A percentile compares a stretch with the other conserved stretches of the same genome.
Evolutionary conservation across 2,888 invertebrate genomes (phyloP).

Genomic region (Hetaerina titia): DNA sequence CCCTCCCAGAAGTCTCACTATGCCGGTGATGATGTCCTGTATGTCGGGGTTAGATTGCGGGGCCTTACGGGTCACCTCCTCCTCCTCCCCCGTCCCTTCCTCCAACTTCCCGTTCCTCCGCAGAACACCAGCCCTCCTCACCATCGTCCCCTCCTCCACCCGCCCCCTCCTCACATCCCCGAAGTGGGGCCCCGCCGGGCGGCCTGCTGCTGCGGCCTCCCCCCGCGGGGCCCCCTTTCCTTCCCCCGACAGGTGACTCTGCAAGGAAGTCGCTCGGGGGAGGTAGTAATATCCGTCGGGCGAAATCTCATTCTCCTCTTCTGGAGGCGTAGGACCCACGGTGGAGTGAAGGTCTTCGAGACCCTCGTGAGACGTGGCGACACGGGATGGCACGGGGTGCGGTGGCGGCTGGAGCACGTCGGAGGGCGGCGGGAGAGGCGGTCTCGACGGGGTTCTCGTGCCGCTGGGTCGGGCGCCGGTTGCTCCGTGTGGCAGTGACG

Average conservation of each 20-base stretch:
- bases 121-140: slow-evolving; percentile 75
- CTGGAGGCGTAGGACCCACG: background rate
- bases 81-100: slow-evolving; percentile 65
- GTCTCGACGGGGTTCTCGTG: slow-evolving; percentile 77
- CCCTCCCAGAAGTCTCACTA: slow-evolving; percentile 92
- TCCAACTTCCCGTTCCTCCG: slow-evolving; percentile 69
- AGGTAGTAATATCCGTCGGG: slow-evolving; percentile 53
- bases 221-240: slow-evolving; percentile 86
- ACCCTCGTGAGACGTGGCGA: background rate
- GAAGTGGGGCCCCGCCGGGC: slow-evolving; percentile 81
- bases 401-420: slow-evolving; percentile 74
- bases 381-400: slow-evolving; percentile 81
- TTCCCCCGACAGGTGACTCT: slow-evolving; percentile 83
- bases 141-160: slow-evolving; percentile 73
- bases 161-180: slow-evolving; percentile 64
- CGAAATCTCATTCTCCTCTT: slow-evolving; percentile 31
- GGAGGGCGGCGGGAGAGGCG: slow-evolving; percentile 78
- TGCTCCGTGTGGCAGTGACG: slow-evolving; percentile 4
- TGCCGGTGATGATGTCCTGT: slow-evolving; percentile 91
- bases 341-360: slow-evolving; percentile 22
- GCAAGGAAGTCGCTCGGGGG: slow-evolving; percentile 34
- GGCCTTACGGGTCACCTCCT: slow-evolving; percentile 49
- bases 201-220: slow-evolving; percentile 80
- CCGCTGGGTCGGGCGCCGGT: slow-evolving; percentile 10
- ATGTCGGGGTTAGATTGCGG: slow-evolving; percentile 82